Evolutionary conservation across 2,888 invertebrate species (phyloP).

Genomic region (Tiliacea citrago): DNA sequence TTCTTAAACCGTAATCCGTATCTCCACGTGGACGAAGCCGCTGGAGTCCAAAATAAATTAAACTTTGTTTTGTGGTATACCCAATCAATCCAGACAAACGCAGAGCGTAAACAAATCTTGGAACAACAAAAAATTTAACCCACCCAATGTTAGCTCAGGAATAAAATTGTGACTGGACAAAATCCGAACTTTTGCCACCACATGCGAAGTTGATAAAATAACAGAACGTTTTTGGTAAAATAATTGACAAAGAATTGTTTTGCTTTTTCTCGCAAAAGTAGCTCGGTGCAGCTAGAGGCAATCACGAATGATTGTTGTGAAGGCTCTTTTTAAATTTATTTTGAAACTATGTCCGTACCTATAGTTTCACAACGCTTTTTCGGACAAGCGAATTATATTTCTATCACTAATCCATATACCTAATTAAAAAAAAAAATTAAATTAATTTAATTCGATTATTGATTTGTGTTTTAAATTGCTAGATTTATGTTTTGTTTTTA

Average conservation of each 20-base stretch:
- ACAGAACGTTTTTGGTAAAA: constrained; percentile 21
- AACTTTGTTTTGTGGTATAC: neutral
- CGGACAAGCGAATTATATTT: no score
- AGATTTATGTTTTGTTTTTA: no score
- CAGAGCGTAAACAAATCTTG: neutral
- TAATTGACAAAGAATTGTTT: constrained; percentile 16
- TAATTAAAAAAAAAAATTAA: no score
- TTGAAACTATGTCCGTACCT: neutral
- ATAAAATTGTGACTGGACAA: neutral
- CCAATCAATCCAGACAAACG: neutral
- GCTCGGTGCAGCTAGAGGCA: neutral
- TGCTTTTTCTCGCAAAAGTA: constrained; percentile 7
- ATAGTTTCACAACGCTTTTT: neutral
- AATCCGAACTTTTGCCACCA: neutral
- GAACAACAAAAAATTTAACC: neutral
- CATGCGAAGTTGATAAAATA: constrained; percentile 14
- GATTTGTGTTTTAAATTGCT: no score
- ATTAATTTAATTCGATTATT: no score
- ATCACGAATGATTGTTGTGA: neutral
- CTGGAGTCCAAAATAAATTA: neutral
- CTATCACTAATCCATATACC: no score
- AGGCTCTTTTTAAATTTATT: neutral
- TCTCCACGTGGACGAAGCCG: no score
- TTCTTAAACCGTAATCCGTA: no score
- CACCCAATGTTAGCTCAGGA: neutral